These are phyloP conservation scores for Leptodactylus fallax DNA, from an alignment of 2,797 vertebrate species.

Conservation along the genomic window DNA sequence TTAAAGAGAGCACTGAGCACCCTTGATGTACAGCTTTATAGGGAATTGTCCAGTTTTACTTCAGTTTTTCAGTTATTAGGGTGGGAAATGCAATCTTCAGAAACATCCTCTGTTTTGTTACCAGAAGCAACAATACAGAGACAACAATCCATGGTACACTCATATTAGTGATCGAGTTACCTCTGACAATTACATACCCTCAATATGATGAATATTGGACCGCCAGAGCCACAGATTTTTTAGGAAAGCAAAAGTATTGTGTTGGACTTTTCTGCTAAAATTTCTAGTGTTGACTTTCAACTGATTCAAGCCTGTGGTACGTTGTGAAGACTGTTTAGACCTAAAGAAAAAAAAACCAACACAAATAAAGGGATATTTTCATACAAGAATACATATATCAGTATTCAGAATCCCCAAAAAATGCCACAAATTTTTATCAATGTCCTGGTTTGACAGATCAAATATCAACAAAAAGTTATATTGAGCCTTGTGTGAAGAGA, in stretches of 20 bases:
- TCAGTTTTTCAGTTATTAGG: neutral
- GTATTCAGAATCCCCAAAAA: too few species aligned
- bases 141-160: too few species aligned
- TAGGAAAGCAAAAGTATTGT: slow-evolving; percentile 72
- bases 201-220: slow-evolving; percentile 86
- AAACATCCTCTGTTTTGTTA: neutral
- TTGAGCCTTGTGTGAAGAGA: too few species aligned
- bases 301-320: slow-evolving; percentile 76
- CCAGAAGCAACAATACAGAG: neutral
- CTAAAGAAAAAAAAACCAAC: slow-evolving; percentile 63
- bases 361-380: too few species aligned
- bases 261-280: slow-evolving; percentile 76
- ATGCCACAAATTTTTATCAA: too few species aligned
- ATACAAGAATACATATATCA: too few species aligned
- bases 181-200: slow-evolving; percentile 77
- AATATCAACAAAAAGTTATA: too few species aligned
- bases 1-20: neutral
- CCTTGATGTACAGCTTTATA: neutral
- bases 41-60: neutral
- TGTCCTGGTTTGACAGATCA: too few species aligned
- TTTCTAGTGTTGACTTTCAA: slow-evolving; percentile 77
- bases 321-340: slow-evolving; percentile 67
- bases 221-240: slow-evolving; percentile 87
- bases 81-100: neutral
- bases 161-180: neutral